phyloP scores from a whole-genome alignment of 2,113 vertebrate species.

The Ptilorrhoa leucosticta region DNA sequence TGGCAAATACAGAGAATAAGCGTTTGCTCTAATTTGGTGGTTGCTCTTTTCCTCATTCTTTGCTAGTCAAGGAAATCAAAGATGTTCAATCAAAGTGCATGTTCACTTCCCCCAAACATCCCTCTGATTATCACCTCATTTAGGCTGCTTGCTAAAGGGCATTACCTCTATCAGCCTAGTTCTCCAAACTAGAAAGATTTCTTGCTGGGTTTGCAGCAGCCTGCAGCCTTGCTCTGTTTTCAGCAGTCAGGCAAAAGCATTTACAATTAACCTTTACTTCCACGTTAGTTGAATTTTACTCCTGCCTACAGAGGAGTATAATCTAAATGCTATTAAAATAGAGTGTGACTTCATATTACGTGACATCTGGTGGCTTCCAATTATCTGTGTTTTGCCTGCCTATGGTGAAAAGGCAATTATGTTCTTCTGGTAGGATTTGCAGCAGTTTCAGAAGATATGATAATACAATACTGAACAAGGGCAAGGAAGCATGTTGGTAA shows the following conservation, averaged over 20 bases:
- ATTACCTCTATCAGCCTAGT: conserved; percentile 71
- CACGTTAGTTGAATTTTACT: conserved; percentile 56
- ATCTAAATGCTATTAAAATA: conserved; percentile 65
- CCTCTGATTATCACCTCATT: conserved; percentile 53
- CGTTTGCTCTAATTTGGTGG: background rate
- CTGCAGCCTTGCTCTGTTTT: conserved; percentile 73
- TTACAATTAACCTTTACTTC: conserved; percentile 67
- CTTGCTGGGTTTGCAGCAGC: conserved; percentile 72
- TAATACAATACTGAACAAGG: background rate
- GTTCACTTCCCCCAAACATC: background rate
- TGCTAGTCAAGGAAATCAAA: background rate
- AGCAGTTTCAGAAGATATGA: conserved; percentile 30
- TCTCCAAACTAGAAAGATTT: conserved; percentile 70
- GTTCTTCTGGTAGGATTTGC: conserved; percentile 46
- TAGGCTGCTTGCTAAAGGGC: conserved; percentile 55
- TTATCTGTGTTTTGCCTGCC: conserved; percentile 56
- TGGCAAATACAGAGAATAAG: background rate
- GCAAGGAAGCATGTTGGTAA: conserved; percentile 24
- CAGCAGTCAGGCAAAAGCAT: conserved; percentile 63
- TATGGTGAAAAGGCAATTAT: conserved; percentile 61
- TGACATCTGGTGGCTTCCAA: conserved; percentile 64
- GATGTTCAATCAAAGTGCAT: background rate
- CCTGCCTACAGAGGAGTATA: conserved; percentile 51
- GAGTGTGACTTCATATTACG: conserved; percentile 64
- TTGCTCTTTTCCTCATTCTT: background rate